A percentile compares a stretch with the other conserved stretches of the same genome.
Conservation (phyloP, 64 coral and sea anemone species). For the Montipora efflorescens region DNA sequence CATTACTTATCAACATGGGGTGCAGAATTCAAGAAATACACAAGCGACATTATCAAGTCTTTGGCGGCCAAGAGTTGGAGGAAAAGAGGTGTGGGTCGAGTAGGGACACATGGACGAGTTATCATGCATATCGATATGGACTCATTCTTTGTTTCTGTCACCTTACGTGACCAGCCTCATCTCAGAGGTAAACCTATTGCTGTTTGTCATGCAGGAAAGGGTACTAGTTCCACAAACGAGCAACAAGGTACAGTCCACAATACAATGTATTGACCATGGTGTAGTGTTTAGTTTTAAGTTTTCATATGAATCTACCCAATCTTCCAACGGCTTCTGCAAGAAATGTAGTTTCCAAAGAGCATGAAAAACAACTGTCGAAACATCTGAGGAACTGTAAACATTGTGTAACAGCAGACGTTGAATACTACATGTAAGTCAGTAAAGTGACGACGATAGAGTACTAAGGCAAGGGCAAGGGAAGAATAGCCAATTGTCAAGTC, state of each 20-base stretch:
- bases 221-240: neutral
- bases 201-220: constrained; percentile 95
- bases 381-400: too few relatives aligned
- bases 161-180: constrained; percentile 73
- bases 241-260: constrained; percentile 39
- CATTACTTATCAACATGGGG: constrained; percentile 97
- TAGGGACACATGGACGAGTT: constrained; percentile 53
- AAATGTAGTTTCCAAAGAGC: too few relatives aligned
- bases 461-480: too few relatives aligned
- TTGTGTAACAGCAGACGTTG: too few relatives aligned
- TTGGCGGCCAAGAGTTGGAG: constrained; percentile 38
- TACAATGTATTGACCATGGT: too few relatives aligned
- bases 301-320: too few relatives aligned
- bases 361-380: too few relatives aligned
- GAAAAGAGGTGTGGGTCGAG: neutral
- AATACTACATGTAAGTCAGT: too few relatives aligned
- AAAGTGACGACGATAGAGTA: too few relatives aligned
- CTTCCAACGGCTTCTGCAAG: too few relatives aligned
- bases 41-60: constrained; percentile 77
- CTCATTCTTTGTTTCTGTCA: constrained; percentile 96
- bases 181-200: constrained; percentile 93
- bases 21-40: constrained; percentile 93
- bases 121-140: constrained; percentile 99
- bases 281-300: too few relatives aligned
- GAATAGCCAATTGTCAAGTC: too few relatives aligned